Base-by-base conservation (phyloP, 2,113 vertebrate species). In the Xenus cinereus region DNA sequence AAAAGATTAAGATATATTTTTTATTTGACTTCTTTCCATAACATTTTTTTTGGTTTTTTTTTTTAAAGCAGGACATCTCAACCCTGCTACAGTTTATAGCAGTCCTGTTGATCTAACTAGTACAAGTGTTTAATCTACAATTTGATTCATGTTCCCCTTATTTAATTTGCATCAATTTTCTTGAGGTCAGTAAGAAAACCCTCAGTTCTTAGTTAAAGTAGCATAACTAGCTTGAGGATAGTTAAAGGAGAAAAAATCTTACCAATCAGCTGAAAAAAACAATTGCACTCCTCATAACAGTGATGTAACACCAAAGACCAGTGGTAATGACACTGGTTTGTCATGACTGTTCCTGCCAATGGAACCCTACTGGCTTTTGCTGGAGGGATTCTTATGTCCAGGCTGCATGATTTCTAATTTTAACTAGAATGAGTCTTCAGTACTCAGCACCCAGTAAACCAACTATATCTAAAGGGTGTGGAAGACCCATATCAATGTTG, bases 341-440 rank as follows among this genome's bases (percentile, higher is more conserved):
- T 63, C 27, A 81, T 16, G 48, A 30, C 30, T 41, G 14, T 0
- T 0, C 2, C 7, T 35, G 14, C 24, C 26, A 22, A 2, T 27
- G 37, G 18, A 91, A 73, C 5, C 51, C 3, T 27, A 57, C 7
- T 41, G 56, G 16, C 10, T 78, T 67, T 39, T n/a, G 74, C 27
- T 57, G 28, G 13, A 57, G 24, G 75, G 10, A 35, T 37, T 67
- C 7, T 74, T 27, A 15, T 11, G 32, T 57, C 20, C 13, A 67
- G 15, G 22, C 22, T 50, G 56, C 33, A 26, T 59, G 19, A 18
- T n/a, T 92, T 90, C 41, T 71, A 16, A 51, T 45, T 56, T 37
- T 17, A 54, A 30, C 5, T 67, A 27, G 14, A 22, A 32, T 12
- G 17, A 59, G 3, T 11, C 33, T 60, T 37, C 45, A 45, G 16